Base-by-base conservation (phyloP, 2,888 invertebrate genomes). In the Strigamia transsilvanica region DNA sequence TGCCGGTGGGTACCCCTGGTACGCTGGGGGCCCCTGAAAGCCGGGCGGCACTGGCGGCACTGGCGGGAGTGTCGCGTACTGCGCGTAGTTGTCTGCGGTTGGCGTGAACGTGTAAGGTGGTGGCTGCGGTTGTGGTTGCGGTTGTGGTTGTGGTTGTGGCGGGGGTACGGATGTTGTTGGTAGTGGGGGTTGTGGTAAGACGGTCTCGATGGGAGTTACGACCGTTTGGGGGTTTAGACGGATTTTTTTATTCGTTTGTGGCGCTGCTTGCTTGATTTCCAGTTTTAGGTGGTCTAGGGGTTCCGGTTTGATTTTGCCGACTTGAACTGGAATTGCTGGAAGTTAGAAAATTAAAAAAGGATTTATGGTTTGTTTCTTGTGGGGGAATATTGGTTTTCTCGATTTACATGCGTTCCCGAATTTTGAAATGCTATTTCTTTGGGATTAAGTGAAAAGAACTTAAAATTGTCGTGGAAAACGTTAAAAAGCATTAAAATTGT, bases 291-390 rank as follows among this genome's bases (percentile, higher is more conserved):
- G 34, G 3, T 34, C 34, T 34, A 34, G 7, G 3, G 34, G 34
- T 34, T 34, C 34, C 21, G 73, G 23, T 21, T 27, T 32, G 15
- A 32, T n/a, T 73, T 73, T 73, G 2, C 23, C 23, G 3, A 73
- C 73, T 73, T 73, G 73, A 73, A 73, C 21, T 18, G 73, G 73
- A 73, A 73, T 73, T 73, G 73, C 73, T 73, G 13, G 66, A 66
- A 15, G n/a, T n/a, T 18, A 10, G n/a, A 66, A 66, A 66, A n/a
- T n/a, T n/a, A n/a, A n/a, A n/a, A n/a, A n/a, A n/a, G n/a, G n/a
- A n/a, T n/a, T n/a, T n/a, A n/a, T n/a, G n/a, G n/a, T n/a, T n/a
- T n/a, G n/a, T n/a, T n/a, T n/a, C n/a, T 73, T 7, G 2, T 73
- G 4, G 13, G 4, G 3, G 13, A 73, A n/a, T 32, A 73, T 13